These are phyloP conservation scores for Peromyscus nudipes DNA, from an alignment of 2,797 vertebrate species.

Conservation along the genomic window DNA sequence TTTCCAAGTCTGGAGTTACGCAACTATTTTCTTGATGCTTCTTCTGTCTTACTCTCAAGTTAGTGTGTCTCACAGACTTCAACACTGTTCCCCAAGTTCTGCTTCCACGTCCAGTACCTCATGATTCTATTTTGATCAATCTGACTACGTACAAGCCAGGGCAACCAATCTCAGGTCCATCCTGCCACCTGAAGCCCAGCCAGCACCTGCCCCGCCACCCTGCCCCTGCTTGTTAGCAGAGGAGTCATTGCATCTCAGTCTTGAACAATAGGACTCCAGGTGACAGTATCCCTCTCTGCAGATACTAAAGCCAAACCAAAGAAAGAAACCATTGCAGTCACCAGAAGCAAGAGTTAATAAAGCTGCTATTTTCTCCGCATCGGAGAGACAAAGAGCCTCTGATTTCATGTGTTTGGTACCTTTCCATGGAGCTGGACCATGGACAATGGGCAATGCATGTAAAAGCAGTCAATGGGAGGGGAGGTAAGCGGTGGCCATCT, in stretches of 20 bases:
- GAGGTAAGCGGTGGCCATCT: neutral
- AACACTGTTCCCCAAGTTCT: neutral
- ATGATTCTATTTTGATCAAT: neutral
- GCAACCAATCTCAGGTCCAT: neutral
- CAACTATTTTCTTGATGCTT: neutral
- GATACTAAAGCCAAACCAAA: conserved; percentile 8
- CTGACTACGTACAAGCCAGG: accelerated
- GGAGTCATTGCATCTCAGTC: too few species aligned
- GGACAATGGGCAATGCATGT: neutral
- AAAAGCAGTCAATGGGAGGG: neutral
- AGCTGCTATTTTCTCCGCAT: conserved; percentile 1
- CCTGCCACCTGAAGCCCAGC: neutral
- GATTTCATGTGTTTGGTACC: neutral
- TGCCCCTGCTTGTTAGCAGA: neutral
- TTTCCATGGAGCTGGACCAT: neutral
- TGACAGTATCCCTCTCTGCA: conserved; percentile 8
- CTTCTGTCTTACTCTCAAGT: neutral
- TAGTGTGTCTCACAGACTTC: neutral
- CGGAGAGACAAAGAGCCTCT: conserved; percentile 10
- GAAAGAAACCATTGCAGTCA: neutral
- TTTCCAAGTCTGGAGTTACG: neutral
- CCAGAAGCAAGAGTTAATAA: neutral
- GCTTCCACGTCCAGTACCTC: neutral
- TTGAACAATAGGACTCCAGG: neutral
- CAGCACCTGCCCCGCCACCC: neutral